phyloP scores from a whole-genome alignment of 2,113 vertebrate genomes.

The Orcinus orca region DNA sequence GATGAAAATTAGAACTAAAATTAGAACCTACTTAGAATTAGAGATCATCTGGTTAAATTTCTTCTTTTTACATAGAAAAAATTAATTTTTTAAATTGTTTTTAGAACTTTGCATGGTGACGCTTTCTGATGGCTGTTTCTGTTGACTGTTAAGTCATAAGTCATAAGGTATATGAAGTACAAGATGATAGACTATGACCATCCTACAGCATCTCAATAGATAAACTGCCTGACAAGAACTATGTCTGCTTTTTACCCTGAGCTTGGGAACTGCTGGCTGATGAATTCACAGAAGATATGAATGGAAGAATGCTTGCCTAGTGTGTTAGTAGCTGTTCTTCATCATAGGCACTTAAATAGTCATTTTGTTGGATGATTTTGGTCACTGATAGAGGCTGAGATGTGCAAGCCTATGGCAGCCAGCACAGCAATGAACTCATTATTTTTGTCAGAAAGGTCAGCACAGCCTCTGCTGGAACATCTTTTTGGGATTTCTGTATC shows the following conservation, averaged over 20 bases:
- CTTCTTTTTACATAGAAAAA: background rate
- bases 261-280: conserved; percentile 6
- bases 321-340: conserved; percentile 39
- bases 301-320: background rate
- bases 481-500: conserved; percentile 52
- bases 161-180: background rate
- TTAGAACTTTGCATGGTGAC: background rate
- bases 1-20: conserved; percentile 15
- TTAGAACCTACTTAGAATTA: conserved; percentile 2
- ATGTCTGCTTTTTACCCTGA: background rate
- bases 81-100: background rate
- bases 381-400: conserved; percentile 37
- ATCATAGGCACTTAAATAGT: conserved; percentile 45
- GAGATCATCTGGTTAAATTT: background rate
- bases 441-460: conserved; percentile 50
- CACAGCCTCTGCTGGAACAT: background rate
- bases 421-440: conserved; percentile 33
- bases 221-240: conserved; percentile 32
- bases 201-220: background rate
- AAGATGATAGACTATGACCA: background rate
- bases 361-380: conserved; percentile 44
- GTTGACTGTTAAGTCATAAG: background rate
- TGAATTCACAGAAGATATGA: background rate
- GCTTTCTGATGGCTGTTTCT: background rate
- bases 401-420: background rate